Evolutionary conservation across 2,797 vertebrate genomes (phyloP), one percentile per base, ranked within the genome.

Genomic region (Discoglossus pictus): DNA sequence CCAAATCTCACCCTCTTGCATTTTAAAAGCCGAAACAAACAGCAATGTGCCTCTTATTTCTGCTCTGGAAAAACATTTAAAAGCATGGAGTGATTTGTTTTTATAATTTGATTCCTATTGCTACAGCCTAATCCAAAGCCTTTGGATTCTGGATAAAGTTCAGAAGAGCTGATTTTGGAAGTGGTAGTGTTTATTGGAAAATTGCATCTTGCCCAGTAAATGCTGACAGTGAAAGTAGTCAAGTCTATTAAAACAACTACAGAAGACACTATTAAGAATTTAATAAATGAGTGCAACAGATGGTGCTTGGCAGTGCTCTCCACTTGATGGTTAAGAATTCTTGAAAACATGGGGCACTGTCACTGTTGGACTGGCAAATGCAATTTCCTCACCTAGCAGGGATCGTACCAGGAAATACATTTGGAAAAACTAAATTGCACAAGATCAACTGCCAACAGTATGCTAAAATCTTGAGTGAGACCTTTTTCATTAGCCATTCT

Each of bases 21-120:
- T 78, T 82, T 81, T 79, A 79, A 78, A 81, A 82, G 78, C 76
- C 81, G 79, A 79, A 81, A 81, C 80, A 81, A 81, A 82, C 74
- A 83, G 74, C 17, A 80, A 72, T 0, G 25, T 1, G 53, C 74
- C 70, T 75, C 75, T 79, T 61, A 3, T 73, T 76, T 79, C 74
- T 72, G 74, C 74, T 73, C 73, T 77, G 77, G 76, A 82, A 81
- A 80, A 82, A 78, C 74, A 82, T 77, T 82, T 78, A 79, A 70
- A 70, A 81, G 78, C 75, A 13, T 77, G 75, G 80, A 77, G 75
- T 74, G 74, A 76, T 80, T 81, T 78, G 78, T 78, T 79, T 81
- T 78, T 74, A 75, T 78, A 79, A 79, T 84, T 81, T 76, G 76
- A 81, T 82, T 83, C 79, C 76, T 78, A 77, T 80, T 75, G 77